Conservation (phyloP, 2,888 invertebrate genomes). For the Apamea anceps region DNA sequence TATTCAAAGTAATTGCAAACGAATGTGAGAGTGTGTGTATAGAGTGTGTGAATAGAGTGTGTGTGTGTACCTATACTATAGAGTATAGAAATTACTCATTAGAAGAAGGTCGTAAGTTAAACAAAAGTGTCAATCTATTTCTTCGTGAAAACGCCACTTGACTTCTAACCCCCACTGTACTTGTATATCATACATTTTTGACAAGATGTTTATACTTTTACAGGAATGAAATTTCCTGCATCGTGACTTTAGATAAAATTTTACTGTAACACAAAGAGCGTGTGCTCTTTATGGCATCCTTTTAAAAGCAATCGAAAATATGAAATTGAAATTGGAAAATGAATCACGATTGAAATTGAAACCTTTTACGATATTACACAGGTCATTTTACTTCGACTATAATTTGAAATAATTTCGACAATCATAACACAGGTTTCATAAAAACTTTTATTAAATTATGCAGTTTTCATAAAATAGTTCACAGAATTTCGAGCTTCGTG, state of each 20-base stretch:
- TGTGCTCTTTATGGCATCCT: background rate
- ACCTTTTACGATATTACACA: background rate
- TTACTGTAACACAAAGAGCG: background rate
- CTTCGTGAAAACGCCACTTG: too few species aligned
- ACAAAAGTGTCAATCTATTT: too few species aligned
- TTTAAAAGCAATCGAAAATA: conserved; percentile 24
- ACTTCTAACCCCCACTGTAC: too few species aligned
- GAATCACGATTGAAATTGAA: background rate
- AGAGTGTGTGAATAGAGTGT: too few species aligned
- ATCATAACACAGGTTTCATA: background rate
- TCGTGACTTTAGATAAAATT: background rate
- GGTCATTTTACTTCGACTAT: background rate
- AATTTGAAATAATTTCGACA: background rate
- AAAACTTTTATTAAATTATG: background rate
- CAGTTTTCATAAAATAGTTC: conserved; percentile 6
- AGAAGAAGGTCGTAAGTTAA: too few species aligned
- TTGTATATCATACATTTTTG: background rate
- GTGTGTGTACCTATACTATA: too few species aligned
- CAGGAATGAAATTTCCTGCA: too few species aligned
- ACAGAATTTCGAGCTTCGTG: background rate
- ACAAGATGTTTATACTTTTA: background rate
- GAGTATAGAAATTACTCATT: too few species aligned
- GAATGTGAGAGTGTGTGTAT: too few species aligned
- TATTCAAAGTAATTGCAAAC: too few species aligned
- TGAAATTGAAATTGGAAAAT: conserved; percentile 10